Evolutionary conservation across 2,888 invertebrate genomes (phyloP).

Genomic region (Dynastes grantii): DNA sequence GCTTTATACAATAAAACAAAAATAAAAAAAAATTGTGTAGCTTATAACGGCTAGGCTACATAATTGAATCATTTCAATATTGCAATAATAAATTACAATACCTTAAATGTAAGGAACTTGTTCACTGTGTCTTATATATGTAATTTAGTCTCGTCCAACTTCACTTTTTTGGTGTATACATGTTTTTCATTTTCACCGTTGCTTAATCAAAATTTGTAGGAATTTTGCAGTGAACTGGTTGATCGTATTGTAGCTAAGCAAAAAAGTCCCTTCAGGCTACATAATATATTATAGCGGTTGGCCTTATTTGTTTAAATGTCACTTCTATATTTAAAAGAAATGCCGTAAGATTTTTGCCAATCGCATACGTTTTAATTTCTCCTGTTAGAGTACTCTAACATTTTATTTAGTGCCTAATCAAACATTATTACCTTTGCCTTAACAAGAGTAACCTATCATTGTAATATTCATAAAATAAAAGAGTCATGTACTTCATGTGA

Average conservation of each 20-base stretch:
- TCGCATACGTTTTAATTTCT: slow-evolving; percentile 27
- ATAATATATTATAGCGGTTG: slow-evolving; percentile 29
- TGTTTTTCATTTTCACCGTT: slow-evolving; percentile 36
- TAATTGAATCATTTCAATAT: slow-evolving; percentile 48
- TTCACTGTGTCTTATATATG: slow-evolving; percentile 48
- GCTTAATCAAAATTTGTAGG: slow-evolving; percentile 38
- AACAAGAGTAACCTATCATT: slow-evolving; percentile 45
- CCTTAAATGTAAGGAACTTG: slow-evolving; percentile 48
- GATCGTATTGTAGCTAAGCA: slow-evolving; percentile 11
- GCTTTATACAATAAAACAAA: slow-evolving; percentile 45
- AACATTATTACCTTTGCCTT: slow-evolving; percentile 49
- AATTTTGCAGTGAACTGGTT: slow-evolving; percentile 46
- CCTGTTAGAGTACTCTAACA: slow-evolving; percentile 41
- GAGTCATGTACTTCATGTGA: slow-evolving; percentile 43
- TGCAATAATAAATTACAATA: slow-evolving; percentile 51
- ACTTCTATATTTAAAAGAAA: slow-evolving; percentile 20
- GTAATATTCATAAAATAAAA: slow-evolving; percentile 46
- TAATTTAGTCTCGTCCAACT: slow-evolving; percentile 44
- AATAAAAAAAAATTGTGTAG: slow-evolving; percentile 44
- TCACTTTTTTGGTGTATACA: slow-evolving; percentile 49
- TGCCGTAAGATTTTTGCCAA: slow-evolving; percentile 37
- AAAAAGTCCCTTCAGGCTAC: slow-evolving; percentile 15
- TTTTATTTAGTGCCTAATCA: slow-evolving; percentile 48
- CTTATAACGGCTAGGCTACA: slow-evolving; percentile 44
- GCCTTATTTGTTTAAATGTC: slow-evolving; percentile 9